Percentiles rank a stretch among this genome's conserved stretches.
Conservation (phyloP, 2,113 vertebrate genomes). For the Mesoclemmys tuberculata region DNA sequence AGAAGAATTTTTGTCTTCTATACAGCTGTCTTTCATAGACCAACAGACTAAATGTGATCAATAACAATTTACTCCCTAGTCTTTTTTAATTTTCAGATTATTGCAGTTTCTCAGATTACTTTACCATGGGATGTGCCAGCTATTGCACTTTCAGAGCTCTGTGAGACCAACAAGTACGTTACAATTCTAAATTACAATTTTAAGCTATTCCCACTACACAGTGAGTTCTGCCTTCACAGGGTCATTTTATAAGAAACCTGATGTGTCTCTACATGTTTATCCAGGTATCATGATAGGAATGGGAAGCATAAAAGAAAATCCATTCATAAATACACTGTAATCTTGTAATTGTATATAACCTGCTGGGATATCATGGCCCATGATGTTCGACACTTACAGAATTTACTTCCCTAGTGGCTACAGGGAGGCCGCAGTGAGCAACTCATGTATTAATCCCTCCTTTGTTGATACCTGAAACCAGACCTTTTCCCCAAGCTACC, state of each 20-base stretch:
- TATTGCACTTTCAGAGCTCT: neutral
- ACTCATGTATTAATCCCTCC: neutral
- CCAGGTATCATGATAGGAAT: neutral
- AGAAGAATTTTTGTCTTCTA: neutral
- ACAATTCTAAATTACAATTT: accelerated
- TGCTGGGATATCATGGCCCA: neutral
- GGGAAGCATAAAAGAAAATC: neutral
- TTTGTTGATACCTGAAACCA: neutral
- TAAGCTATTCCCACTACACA: neutral
- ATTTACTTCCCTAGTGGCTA: neutral
- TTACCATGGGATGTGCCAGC: accelerated
- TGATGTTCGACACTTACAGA: neutral
- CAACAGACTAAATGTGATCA: neutral
- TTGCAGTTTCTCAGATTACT: neutral
- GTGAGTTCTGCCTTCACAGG: no score
- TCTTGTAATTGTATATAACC: neutral
- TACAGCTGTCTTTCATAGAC: accelerated
- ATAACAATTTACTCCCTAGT: neutral
- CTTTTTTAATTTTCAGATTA: accelerated
- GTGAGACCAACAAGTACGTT: accelerated
- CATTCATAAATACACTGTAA: neutral
- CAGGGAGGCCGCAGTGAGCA: neutral
- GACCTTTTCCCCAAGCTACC: neutral
- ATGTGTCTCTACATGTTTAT: neutral
- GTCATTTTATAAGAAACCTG: neutral